Conservation (phyloP, 2,888 invertebrate species). For the Temnothorax unifasciatus region DNA sequence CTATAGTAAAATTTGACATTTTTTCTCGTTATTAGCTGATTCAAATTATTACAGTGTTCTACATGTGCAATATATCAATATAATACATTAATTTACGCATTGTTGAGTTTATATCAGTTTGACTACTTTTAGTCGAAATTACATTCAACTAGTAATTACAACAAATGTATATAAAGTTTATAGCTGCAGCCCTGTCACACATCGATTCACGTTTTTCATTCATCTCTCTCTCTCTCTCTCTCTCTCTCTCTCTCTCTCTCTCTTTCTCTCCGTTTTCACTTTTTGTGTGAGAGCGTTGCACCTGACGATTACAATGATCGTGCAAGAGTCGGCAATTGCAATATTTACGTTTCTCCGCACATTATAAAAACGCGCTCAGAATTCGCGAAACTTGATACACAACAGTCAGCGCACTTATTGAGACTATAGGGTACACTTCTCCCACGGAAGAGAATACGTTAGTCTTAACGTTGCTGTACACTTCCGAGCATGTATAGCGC, state of each 20-base stretch:
- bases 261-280: not conserved
- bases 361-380: not conserved
- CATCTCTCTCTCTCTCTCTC: too few relatives aligned
- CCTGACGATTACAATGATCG: not conserved
- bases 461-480: not conserved
- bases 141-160: not conserved
- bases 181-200: constrained; percentile 12
- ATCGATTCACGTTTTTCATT: not conserved
- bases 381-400: not conserved
- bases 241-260: too few relatives aligned
- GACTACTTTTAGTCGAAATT: not conserved
- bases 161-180: not conserved
- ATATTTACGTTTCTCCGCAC: not conserved
- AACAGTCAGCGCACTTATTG: not conserved
- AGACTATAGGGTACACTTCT: not conserved
- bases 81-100: not conserved
- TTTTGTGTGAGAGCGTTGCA: not conserved
- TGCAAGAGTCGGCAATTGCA: not conserved
- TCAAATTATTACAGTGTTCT: not conserved
- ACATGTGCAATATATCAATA: not conserved
- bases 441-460: not conserved
- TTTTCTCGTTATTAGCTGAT: not conserved
- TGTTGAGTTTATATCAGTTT: not conserved
- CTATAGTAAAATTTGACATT: not conserved
- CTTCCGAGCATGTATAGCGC: not conserved